Conservation (phyloP, 2,888 invertebrate genomes). For the Dolomedes plantarius region DNA sequence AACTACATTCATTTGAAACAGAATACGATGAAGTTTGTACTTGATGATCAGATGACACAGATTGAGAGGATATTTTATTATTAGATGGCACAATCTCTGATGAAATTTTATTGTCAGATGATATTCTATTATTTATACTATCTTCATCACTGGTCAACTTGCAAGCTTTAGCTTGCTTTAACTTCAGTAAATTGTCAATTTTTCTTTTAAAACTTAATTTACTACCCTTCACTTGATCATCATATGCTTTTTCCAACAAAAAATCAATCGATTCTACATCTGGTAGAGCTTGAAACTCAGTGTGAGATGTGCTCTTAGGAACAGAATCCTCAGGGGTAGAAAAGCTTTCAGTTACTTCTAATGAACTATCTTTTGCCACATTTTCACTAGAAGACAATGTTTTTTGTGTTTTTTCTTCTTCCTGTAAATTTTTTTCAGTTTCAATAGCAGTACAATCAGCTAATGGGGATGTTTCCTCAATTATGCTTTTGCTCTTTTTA, state of each 20-base stretch:
- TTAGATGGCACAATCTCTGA: background rate
- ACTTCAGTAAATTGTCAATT: constrained; percentile 41
- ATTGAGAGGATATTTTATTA: background rate
- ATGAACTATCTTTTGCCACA: too few species aligned
- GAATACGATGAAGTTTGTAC: background rate
- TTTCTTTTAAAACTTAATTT: constrained; percentile 39
- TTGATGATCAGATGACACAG: background rate
- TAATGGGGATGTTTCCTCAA: too few species aligned
- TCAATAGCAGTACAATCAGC: too few species aligned
- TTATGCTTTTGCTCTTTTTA: too few species aligned
- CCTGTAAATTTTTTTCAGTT: too few species aligned
- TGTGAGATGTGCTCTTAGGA: background rate
- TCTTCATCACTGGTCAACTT: background rate
- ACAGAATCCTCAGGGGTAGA: background rate
- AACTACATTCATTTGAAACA: too few species aligned
- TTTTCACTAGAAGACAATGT: too few species aligned
- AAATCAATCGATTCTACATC: constrained; percentile 33
- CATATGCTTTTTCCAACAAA: constrained; percentile 42
- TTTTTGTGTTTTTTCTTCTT: too few species aligned
- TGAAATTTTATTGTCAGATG: background rate
- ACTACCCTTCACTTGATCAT: background rate
- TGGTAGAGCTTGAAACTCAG: background rate
- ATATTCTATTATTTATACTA: background rate
- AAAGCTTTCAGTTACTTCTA: too few species aligned
- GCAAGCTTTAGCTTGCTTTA: constrained; percentile 25